Evolutionary conservation across 2,888 invertebrate species (phyloP).

Genomic region (Catotricha subobsoleta): DNA sequence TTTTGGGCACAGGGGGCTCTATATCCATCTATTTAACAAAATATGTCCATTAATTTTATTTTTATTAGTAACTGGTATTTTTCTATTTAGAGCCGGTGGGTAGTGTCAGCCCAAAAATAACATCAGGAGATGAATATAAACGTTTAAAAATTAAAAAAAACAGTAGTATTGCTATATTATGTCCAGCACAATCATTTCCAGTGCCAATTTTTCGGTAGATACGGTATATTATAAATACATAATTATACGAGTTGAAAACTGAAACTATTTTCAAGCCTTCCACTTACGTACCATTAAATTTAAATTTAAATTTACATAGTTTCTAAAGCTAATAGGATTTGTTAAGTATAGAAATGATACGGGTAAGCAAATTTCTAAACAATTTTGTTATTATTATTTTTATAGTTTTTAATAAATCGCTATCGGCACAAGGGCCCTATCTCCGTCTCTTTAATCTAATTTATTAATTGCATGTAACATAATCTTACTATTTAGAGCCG

Average conservation of each 20-base stretch:
- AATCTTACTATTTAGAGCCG: conserved; percentile 31
- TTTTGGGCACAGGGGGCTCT: too few relatives aligned
- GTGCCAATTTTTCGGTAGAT: conserved; percentile 57
- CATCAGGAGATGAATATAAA: conserved; percentile 45
- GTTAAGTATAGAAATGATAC: not conserved
- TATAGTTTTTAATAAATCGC: conserved; percentile 3
- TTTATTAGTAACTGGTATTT: too few relatives aligned
- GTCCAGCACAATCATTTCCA: conserved; percentile 60
- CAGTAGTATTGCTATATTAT: conserved; percentile 42
- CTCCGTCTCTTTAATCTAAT: conserved; percentile 5
- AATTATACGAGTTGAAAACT: not conserved
- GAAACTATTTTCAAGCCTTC: too few relatives aligned
- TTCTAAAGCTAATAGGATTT: too few relatives aligned
- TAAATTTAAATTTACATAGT: too few relatives aligned
- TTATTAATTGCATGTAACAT: conserved; percentile 1
- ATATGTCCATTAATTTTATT: conserved; percentile 7
- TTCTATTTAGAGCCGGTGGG: conserved; percentile 34
- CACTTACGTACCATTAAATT: too few relatives aligned
- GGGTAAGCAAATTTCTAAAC: not conserved
- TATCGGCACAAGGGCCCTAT: conserved; percentile 4
- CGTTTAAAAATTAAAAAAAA: conserved; percentile 32
- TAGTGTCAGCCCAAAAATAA: conserved; percentile 44
- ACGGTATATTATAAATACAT: too few relatives aligned
- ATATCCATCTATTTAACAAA: not conserved
- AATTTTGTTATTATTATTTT: conserved; percentile 12